Conservation (phyloP, 2,888 invertebrate species). For the Micoletzkya japonica region DNA sequence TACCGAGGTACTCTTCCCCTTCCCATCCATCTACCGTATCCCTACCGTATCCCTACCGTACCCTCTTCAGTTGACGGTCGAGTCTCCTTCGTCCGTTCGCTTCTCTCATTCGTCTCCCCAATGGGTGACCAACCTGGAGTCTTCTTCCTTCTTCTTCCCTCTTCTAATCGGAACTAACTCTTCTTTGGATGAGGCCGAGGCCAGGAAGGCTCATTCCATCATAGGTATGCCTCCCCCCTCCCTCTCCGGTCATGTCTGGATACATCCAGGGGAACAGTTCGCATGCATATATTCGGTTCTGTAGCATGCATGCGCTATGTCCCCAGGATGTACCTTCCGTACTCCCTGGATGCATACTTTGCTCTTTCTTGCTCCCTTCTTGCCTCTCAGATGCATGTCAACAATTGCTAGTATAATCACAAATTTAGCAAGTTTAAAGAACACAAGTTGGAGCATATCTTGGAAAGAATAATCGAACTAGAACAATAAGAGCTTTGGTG, state of each 20-base stretch:
- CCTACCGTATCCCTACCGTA: background rate
- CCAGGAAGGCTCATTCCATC: background rate
- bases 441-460: no score
- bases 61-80: background rate
- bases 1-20: background rate
- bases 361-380: no score
- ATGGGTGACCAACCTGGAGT: conserved; percentile 4
- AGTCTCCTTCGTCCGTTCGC: background rate
- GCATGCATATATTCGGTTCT: no score
- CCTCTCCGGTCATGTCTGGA: background rate
- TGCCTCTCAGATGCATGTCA: no score
- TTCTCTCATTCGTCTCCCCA: conserved; percentile 10
- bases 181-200: background rate
- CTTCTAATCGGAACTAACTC: conserved; percentile 16
- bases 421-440: no score
- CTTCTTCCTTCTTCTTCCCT: conserved; percentile 9
- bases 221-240: conserved; percentile 8
- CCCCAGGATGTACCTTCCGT: no score
- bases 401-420: no score
- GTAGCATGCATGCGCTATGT: no score
- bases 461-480: no score
- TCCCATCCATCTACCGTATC: background rate
- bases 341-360: no score
- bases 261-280: no score
- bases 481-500: no score